phyloP scores from a whole-genome alignment of 2,113 vertebrate species.

The Todiramphus saurophagus region DNA sequence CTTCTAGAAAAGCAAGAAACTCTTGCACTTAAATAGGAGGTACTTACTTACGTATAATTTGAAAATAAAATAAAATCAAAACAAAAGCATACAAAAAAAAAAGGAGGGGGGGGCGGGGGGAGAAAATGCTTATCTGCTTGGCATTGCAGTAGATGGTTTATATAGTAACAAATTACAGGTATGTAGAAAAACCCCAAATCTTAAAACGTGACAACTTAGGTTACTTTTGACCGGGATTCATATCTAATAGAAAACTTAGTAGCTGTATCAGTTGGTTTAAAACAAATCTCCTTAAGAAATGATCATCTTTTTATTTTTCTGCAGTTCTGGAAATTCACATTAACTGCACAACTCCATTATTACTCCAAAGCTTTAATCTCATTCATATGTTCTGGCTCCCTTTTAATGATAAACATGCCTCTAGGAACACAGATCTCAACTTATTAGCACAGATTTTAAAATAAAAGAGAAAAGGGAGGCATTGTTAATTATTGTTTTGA shows the following conservation, averaged over 20 bases:
- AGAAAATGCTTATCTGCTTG: background rate
- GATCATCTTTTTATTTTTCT: background rate
- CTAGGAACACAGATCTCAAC: constrained; percentile 12
- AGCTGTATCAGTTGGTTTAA: background rate
- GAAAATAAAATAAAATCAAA: background rate
- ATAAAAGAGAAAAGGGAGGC: too few relatives aligned
- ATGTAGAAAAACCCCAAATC: background rate
- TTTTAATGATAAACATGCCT: background rate
- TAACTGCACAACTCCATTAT: background rate
- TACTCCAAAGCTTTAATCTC: background rate
- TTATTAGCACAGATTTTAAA: background rate
- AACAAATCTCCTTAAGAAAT: background rate
- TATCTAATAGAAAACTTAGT: background rate
- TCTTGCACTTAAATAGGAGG: background rate
- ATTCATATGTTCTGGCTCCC: background rate
- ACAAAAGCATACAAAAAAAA: too few relatives aligned
- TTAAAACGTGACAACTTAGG: background rate
- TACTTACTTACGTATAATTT: background rate
- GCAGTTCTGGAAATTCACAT: background rate
- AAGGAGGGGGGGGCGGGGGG: too few relatives aligned
- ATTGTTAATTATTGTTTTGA: too few relatives aligned
- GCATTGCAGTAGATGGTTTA: background rate
- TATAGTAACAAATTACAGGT: background rate
- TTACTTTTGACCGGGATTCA: background rate
- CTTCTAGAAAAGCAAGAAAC: background rate